phyloP scores from a whole-genome alignment of 2,888 invertebrate species.

The Drosophila demipolita region DNA sequence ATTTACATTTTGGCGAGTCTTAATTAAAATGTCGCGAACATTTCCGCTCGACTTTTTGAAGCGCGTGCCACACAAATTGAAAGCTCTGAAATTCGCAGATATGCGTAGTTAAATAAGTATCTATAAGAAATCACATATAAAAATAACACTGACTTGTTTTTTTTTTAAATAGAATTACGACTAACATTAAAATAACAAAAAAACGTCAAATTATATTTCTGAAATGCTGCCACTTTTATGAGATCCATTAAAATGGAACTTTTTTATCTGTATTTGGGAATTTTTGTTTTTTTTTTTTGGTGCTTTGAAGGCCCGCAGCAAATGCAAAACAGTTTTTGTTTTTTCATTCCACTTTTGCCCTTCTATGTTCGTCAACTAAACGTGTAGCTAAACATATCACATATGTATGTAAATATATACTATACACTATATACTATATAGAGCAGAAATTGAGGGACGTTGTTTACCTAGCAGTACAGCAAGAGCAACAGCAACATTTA shows the following conservation, averaged over 20 bases:
- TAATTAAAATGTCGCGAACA: constrained; percentile 83
- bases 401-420: background rate
- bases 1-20: constrained; percentile 71
- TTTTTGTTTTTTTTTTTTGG: background rate
- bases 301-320: constrained; percentile 30
- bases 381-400: background rate
- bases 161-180: constrained; percentile 57
- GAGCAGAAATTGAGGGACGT: constrained; percentile 14
- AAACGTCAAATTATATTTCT: constrained; percentile 8
- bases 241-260: constrained; percentile 34
- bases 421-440: constrained; percentile 1
- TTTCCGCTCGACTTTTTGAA: constrained; percentile 75
- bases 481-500: constrained; percentile 25
- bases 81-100: constrained; percentile 20
- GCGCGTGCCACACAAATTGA: constrained; percentile 64
- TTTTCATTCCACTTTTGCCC: constrained; percentile 7
- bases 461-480: constrained; percentile 49
- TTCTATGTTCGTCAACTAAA: constrained; percentile 14
- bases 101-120: constrained; percentile 2
- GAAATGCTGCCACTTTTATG: constrained; percentile 21
- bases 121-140: background rate
- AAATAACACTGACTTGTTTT: constrained; percentile 10
- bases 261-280: constrained; percentile 18
- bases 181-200: constrained; percentile 7
- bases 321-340: constrained; percentile 33